Conservation (phyloP, 2,113 vertebrate species). For the Phodopus roborovskii region DNA sequence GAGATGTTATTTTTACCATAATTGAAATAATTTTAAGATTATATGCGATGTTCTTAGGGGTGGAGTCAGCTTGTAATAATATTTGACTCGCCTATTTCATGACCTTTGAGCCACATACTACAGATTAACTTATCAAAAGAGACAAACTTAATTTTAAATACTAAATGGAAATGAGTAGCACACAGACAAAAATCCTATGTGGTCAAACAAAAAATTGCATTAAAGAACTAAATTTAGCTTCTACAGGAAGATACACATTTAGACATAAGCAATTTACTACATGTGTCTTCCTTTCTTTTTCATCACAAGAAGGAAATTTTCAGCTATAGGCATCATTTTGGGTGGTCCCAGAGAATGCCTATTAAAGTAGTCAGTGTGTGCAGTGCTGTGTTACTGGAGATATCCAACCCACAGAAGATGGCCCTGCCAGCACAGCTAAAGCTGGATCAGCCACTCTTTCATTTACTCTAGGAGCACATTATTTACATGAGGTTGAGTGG, state of each 20-base stretch:
- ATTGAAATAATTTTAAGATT: neutral
- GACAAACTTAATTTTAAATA: neutral
- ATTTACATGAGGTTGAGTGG: slow-evolving; percentile 71
- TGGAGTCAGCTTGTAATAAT: neutral
- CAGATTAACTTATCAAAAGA: neutral
- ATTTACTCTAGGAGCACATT: slow-evolving; percentile 48
- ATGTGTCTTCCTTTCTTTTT: neutral
- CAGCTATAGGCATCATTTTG: neutral
- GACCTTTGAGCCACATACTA: neutral
- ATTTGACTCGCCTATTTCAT: neutral
- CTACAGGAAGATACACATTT: neutral
- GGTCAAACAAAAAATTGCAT: neutral
- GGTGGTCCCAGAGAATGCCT: neutral
- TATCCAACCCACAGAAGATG: neutral
- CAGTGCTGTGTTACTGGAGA: neutral
- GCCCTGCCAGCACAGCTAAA: neutral
- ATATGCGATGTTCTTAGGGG: neutral
- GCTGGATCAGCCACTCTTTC: slow-evolving; percentile 51
- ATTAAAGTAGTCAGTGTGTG: neutral
- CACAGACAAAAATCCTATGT: neutral
- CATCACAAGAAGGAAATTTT: neutral
- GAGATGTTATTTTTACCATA: neutral
- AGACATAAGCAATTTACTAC: neutral
- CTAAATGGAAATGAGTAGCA: neutral
- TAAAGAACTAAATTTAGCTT: slow-evolving; percentile 40